These are phyloP conservation scores for Deroptyus accipitrinus DNA, from an alignment of 2,113 vertebrate species.

Conservation along the genomic window DNA sequence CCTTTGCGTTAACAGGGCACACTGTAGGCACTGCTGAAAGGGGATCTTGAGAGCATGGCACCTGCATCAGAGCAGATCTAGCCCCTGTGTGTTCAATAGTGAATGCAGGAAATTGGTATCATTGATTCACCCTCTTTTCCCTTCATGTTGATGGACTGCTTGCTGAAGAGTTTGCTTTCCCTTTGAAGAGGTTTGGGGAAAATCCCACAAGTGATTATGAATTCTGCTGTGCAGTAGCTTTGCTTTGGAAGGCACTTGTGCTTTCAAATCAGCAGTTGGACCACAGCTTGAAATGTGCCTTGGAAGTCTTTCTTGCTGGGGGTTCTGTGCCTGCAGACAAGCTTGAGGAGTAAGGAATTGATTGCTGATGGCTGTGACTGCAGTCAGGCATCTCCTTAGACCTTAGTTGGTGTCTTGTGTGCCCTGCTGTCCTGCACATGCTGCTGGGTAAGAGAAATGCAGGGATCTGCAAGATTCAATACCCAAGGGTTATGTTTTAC, in stretches of 20 bases:
- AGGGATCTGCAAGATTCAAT: background rate
- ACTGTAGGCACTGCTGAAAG: background rate
- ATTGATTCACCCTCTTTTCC: background rate
- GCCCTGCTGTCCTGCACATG: background rate
- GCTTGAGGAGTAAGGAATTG: background rate
- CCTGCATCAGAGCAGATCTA: background rate
- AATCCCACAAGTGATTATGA: background rate
- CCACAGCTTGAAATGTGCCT: background rate
- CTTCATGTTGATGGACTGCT: background rate
- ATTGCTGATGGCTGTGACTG: background rate
- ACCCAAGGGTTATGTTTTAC: background rate
- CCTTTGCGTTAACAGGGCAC: background rate
- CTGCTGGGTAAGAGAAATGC: background rate
- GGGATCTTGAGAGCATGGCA: background rate
- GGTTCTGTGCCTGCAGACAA: background rate
- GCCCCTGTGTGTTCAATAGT: fast-evolving
- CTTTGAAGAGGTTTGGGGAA: background rate
- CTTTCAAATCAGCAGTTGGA: background rate
- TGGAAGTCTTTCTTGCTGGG: background rate
- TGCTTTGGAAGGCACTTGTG: background rate
- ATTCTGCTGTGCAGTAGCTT: background rate
- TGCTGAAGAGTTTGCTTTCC: background rate
- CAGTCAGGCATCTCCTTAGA: fast-evolving
- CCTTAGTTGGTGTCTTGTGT: background rate
- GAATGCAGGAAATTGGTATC: background rate